A percentile compares a stretch with the other conserved stretches of the same genome.
phyloP scores from a whole-genome alignment of 2,797 vertebrate genomes.

The Arremon aurantiirostris region DNA sequence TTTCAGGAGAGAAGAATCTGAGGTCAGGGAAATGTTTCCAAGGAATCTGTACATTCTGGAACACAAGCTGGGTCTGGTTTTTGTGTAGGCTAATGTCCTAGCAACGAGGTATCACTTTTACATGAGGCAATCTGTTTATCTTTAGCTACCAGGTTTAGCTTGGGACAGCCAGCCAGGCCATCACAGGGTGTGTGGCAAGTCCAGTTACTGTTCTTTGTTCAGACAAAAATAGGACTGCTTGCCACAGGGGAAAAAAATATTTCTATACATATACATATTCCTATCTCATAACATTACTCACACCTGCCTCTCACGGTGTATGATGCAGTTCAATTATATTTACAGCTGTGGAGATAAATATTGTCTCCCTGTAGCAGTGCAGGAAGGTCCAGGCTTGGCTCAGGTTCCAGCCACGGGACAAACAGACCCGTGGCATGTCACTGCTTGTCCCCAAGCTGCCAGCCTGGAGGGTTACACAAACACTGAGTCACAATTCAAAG shows the following conservation, averaged over 20 bases:
- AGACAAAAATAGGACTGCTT: background rate
- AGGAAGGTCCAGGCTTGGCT: background rate
- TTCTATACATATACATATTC: background rate
- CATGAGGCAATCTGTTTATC: constrained; percentile 19
- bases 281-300: background rate
- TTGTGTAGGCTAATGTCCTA: background rate
- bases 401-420: background rate
- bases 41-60: constrained; percentile 3
- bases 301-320: background rate
- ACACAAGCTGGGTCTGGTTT: background rate
- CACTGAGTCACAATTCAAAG: background rate
- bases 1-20: constrained; percentile 2
- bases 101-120: background rate
- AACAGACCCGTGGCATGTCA: background rate
- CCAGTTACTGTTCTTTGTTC: background rate
- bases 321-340: background rate
- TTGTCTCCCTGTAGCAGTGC: background rate
- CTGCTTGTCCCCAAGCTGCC: constrained; percentile 21
- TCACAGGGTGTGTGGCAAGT: background rate
- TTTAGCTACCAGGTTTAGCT: background rate
- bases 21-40: constrained; percentile 17
- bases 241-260: background rate
- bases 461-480: background rate
- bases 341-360: background rate
- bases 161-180: background rate